These are phyloP conservation scores for Paedocypris sp. DNA, from an alignment of 2,113 vertebrate species.

Conservation along the genomic window DNA sequence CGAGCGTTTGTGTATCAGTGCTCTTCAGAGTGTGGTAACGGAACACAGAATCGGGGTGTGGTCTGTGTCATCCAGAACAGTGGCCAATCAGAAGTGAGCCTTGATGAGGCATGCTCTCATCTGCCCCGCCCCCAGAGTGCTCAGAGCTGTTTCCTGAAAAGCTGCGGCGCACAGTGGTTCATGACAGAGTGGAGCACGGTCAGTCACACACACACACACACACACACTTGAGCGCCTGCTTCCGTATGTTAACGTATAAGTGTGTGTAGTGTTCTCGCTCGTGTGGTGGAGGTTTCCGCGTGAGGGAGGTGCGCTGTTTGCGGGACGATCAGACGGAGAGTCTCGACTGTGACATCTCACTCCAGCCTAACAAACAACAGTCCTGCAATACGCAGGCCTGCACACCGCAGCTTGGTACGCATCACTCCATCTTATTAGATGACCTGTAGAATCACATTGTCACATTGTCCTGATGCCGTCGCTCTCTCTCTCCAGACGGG, in stretches of 20 bases:
- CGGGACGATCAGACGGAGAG: constrained; percentile 52
- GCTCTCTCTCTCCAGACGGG: constrained; percentile 46
- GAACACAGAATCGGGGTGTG: constrained; percentile 63
- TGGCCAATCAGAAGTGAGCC: constrained; percentile 52
- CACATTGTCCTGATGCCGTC: too few species aligned
- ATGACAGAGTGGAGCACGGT: constrained; percentile 66
- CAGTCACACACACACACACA: constrained; percentile 35
- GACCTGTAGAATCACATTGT: neutral
- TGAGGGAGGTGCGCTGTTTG: constrained; percentile 65
- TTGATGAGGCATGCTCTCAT: constrained; percentile 54
- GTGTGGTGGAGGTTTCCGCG: constrained; percentile 59
- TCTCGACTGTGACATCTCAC: constrained; percentile 46
- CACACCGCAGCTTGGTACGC: constrained; percentile 43
- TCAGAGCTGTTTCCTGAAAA: constrained; percentile 60
- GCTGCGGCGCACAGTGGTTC: constrained; percentile 65
- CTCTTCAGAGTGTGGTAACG: constrained; percentile 71
- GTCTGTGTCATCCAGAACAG: constrained; percentile 63
- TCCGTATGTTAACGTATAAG: too few species aligned
- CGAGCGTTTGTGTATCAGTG: constrained; percentile 53
- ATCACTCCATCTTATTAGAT: neutral
- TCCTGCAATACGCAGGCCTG: constrained; percentile 59
- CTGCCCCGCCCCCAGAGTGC: constrained; percentile 55
- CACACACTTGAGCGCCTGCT: neutral
- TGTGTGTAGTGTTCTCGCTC: constrained; percentile 75
- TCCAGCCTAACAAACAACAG: constrained; percentile 49